Percentiles rank a stretch among this genome's conserved stretches.
These are phyloP conservation scores for Spermophilus dauricus DNA, from an alignment of 2,113 vertebrate genomes.

Conservation along the genomic window DNA sequence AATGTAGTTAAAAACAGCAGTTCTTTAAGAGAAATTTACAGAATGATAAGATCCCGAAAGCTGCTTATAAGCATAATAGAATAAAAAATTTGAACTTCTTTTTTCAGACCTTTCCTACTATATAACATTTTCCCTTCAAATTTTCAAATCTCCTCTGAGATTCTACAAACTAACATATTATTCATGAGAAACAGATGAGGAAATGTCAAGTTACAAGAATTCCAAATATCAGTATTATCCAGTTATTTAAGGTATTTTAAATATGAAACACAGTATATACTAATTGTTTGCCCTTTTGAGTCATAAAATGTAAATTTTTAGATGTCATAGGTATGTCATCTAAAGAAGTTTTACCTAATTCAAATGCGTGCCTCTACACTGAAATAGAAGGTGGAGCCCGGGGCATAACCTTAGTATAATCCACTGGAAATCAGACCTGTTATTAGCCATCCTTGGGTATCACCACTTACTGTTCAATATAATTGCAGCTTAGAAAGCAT, in stretches of 20 bases:
- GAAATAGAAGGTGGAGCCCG: conserved; percentile 40
- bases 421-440: conserved; percentile 52
- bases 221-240: not conserved
- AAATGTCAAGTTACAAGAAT: conserved; percentile 11
- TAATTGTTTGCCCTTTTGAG: conserved; percentile 53
- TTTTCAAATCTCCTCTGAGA: conserved; percentile 40
- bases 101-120: not conserved
- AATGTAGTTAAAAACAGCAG: not conserved
- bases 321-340: not conserved
- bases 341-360: conserved; percentile 53
- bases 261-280: not conserved
- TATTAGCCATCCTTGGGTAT: conserved; percentile 55
- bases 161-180: not conserved
- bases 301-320: conserved; percentile 54
- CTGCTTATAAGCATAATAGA: not conserved
- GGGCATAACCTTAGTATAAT: not conserved
- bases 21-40: not conserved
- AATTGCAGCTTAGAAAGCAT: conserved; percentile 71
- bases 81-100: conserved; percentile 29
- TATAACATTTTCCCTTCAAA: conserved; percentile 17
- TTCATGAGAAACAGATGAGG: conserved; percentile 2
- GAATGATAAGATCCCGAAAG: not conserved
- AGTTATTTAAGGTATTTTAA: conserved; percentile 51
- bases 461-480: conserved; percentile 51
- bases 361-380: conserved; percentile 48